Base-by-base conservation (phyloP, 2,797 vertebrate species). In the Pogonophryne albipinna region DNA sequence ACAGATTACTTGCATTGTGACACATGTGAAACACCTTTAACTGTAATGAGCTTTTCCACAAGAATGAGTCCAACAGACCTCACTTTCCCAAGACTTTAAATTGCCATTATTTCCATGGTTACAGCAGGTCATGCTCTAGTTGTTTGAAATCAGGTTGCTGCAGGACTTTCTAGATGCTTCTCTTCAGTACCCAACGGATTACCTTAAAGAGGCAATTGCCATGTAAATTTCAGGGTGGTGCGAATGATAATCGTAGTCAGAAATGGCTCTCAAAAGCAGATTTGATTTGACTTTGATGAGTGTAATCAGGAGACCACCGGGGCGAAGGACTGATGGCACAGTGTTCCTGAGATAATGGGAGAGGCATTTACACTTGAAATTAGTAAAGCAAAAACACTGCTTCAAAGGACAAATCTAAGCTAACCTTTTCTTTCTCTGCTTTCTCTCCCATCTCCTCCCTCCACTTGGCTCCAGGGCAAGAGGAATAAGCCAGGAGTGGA, bases 401-500 rank as follows among this genome's bases (percentile, higher is more conserved):
- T 87, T 87, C 74, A 90, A 77, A 89, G 79, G 84, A 84, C 66
- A 87, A 86, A 87, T 90, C 58, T 45, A 45, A 78, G 69, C 82
- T 92, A 92, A 93, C 91, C 91, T 87, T 91, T 91, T 88, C 62
- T 80, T 79, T 80, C 63, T 76, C 61, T 94, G 93, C 76, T 94
- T 89, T 94, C 49, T 83, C 82, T 83, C 51, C 71, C 78, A 42
- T 74, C 66, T 65, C 71, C 62, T 82, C 80, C 81, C 73, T 82
- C 67, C 20, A 27, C 80, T 83, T 74, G 78, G 80, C 82, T 93
- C 66, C 84, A 96, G 95, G 95, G 95, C 87, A 95, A 96, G 92
- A 94, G 94, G 90, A 94, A 94, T 82, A 96, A 96, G 83, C 94
- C 95, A 67, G 94, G 94, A 82, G 90, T 96, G 88, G 95, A 96